phyloP scores from a whole-genome alignment of 2,113 vertebrate species.

The Kryptolebias marmoratus region DNA sequence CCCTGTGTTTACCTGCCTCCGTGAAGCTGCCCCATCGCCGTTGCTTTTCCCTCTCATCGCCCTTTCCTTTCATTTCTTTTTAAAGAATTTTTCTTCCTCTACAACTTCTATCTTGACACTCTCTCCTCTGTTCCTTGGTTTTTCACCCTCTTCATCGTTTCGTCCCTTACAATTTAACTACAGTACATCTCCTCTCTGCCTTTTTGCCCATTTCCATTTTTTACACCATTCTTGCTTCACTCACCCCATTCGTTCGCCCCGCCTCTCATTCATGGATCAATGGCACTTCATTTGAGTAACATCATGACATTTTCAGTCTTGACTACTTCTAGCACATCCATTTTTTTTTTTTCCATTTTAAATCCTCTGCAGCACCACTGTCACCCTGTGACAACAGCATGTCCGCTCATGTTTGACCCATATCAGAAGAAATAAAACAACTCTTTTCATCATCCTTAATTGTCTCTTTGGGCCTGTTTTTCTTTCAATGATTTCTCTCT shows the following conservation, averaged over 20 bases:
- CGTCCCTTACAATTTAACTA: background rate
- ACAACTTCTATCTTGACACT: slow-evolving; percentile 26
- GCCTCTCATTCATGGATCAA: slow-evolving; percentile 66
- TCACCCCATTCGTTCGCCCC: slow-evolving; percentile 1
- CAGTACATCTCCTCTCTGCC: background rate
- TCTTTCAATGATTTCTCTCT: slow-evolving; percentile 27
- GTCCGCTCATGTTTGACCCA: slow-evolving; percentile 29
- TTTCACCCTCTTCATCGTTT: background rate
- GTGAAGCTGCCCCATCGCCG: slow-evolving; percentile 41
- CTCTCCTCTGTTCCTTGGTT: slow-evolving; percentile 10
- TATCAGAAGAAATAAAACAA: slow-evolving; percentile 28
- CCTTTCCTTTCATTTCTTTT: background rate
- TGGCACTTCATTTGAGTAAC: slow-evolving; percentile 58
- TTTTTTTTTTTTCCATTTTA: slow-evolving; percentile 31
- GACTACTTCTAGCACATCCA: slow-evolving; percentile 35
- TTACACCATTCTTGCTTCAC: slow-evolving; percentile 62
- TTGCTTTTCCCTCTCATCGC: slow-evolving; percentile 14
- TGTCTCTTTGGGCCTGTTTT: slow-evolving; percentile 44
- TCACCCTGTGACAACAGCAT: background rate
- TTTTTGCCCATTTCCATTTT: slow-evolving; percentile 57
- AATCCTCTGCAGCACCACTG: slow-evolving; percentile 11
- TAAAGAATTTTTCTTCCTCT: background rate
- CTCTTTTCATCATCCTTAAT: slow-evolving; percentile 21
- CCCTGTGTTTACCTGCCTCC: slow-evolving; percentile 67
- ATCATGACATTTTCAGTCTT: slow-evolving; percentile 67